Base-by-base conservation (phyloP, 1,140 invertebrate genomes). In the Drosophila teissieri region DNA sequence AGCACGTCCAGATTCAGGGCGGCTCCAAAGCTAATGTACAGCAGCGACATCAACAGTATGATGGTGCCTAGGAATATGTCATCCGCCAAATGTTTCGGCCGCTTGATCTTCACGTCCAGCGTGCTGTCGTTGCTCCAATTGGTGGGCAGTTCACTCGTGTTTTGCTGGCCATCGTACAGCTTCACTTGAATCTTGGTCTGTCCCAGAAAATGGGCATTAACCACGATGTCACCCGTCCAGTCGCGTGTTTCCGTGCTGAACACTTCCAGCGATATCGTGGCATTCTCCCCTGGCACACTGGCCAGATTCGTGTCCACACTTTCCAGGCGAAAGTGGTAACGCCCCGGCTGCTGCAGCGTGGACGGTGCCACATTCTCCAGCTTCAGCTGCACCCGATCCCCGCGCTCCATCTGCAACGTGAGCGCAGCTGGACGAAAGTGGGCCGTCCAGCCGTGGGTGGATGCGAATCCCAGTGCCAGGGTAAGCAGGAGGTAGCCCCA, bases 21-120 rank as follows among this genome's bases (percentile, higher is more conserved):
- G 92, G 97, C 98, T 1, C 98, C 98, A 93, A 98, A 98, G 92
- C 98, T 98, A 46, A 98, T 96, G 90, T 97, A 98, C 68, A 98
- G 95, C 48, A 98, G 93, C 1, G 95, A 95, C 53, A 98, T 96
- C 46, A 99, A 94, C 49, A 95, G 92, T 8, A 95, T 95, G 4
- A 98, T 95, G 60, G 96, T 96, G 40, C 93, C 94, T 0, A 96
- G 95, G 79, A 98, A 98, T 15, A 97, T 92, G 6, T 93, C 94
- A 90, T 98, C 97, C 17, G 98, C 94, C 19, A 94, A 63, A 45
- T 95, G 92, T 44, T 94, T 85, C 60, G 95, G 93, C 31, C 96
- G 92, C 56, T 95, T 93, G 0, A 97, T 95, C 11, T 93, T 94
- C 6, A 97, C 65, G 19, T 74, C 19, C 40, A 91, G 37, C 7